Conservation (phyloP, 2,113 vertebrate species). For the rat (Rattus norvegicus) region GRCr8 NC_086020.1:31074501-31075000, state of each 20-base stretch:
- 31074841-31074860: not conserved
- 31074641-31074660: not conserved
- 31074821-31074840: not conserved
- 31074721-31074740: not conserved
- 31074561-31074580: not conserved
- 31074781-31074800: not conserved
- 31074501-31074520: not conserved
- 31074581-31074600: not conserved
- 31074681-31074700: not conserved
- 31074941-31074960: not conserved
- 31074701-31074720: not conserved
- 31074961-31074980: not conserved
- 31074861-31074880: not conserved
- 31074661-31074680: not conserved
- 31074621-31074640: not conserved
- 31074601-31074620: not conserved
- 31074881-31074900: not conserved
- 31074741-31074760: not conserved
- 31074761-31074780: fast-evolving
- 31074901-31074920: not conserved
- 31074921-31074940: not conserved
- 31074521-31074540: no score
- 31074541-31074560: not conserved
- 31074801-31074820: no score
- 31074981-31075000: not conserved